Evolutionary conservation across 92 coral and sea anemone genomes (phyloP).

Genomic region (Parazoanthus swiftii): DNA sequence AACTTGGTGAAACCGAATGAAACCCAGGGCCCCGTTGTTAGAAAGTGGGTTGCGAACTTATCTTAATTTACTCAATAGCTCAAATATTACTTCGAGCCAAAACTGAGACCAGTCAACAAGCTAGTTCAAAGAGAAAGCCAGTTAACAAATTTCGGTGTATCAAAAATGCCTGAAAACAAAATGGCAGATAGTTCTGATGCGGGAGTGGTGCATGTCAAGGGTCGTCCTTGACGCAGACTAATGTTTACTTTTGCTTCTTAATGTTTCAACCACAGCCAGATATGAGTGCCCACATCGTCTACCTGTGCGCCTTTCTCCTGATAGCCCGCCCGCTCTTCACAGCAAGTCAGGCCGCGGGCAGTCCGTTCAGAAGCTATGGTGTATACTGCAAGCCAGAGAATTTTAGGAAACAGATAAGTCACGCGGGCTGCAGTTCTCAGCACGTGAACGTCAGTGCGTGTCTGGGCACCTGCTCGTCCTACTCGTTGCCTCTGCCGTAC

Average conservation of each 20-base stretch:
- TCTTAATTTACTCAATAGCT: no score
- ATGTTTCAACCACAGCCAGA: background rate
- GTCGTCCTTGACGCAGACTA: background rate
- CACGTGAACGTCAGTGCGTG: constrained; percentile 40
- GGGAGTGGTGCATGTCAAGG: background rate
- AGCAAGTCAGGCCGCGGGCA: background rate
- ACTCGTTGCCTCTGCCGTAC: constrained; percentile 24
- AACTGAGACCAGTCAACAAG: no score
- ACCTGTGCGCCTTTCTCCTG: background rate
- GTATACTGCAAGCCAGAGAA: constrained; percentile 27
- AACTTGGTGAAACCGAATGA: no score
- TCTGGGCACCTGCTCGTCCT: constrained; percentile 40
- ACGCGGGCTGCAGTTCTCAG: constrained; percentile 36
- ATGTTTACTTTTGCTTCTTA: background rate
- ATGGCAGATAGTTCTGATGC: background rate
- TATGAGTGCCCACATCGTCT: constrained; percentile 10
- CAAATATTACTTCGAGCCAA: no score
- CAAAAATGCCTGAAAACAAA: background rate
- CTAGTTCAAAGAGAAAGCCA: no score
- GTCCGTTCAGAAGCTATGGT: constrained; percentile 9
- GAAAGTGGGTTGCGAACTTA: no score
- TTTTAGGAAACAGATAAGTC: constrained; percentile 8
- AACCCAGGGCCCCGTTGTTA: no score
- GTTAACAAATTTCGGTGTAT: no score
- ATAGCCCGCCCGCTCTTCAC: background rate